A percentile compares a stretch with the other conserved stretches of the same genome.
These are phyloP conservation scores for Calephelis nemesis DNA, from an alignment of 1,140 invertebrate species.

Conservation along the genomic window DNA sequence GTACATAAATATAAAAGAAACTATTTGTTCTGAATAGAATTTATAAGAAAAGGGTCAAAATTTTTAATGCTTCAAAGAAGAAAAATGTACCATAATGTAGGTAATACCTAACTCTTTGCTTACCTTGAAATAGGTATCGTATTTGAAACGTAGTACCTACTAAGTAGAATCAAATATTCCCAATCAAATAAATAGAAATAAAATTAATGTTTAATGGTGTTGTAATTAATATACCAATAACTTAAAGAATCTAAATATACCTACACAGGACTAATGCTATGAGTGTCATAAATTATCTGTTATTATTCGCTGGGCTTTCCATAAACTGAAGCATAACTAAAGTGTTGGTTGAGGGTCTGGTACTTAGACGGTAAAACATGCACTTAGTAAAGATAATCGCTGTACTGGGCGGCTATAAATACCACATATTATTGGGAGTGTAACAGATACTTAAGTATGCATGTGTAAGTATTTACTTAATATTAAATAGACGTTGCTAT, in stretches of 20 bases:
- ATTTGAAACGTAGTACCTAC: too few relatives aligned
- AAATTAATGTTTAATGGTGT: too few relatives aligned
- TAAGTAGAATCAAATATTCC: too few relatives aligned
- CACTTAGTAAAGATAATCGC: slow-evolving; percentile 71
- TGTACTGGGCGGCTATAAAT: slow-evolving; percentile 60
- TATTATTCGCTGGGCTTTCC: slow-evolving; percentile 68
- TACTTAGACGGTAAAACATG: slow-evolving; percentile 47
- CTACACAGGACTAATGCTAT: not conserved
- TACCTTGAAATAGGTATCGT: too few relatives aligned
- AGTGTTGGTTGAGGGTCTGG: slow-evolving; percentile 42
- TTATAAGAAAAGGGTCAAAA: too few relatives aligned
- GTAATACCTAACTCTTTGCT: too few relatives aligned
- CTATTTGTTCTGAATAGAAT: too few relatives aligned
- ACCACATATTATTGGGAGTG: slow-evolving; percentile 21
- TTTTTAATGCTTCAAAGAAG: too few relatives aligned
- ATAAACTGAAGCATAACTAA: slow-evolving; percentile 63
- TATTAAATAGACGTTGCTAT: too few relatives aligned
- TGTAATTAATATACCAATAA: not conserved
- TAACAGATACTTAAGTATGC: not conserved
- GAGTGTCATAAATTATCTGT: slow-evolving; percentile 48
- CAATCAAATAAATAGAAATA: too few relatives aligned
- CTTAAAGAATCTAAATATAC: slow-evolving; percentile 1
- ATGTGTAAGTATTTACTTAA: not conserved
- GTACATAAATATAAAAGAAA: too few relatives aligned
- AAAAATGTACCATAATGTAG: too few relatives aligned